Evolutionary conservation across 2,797 vertebrate genomes (phyloP), one percentile per base, ranked within the genome.

Genomic region (Manis pentadactyla): DNA sequence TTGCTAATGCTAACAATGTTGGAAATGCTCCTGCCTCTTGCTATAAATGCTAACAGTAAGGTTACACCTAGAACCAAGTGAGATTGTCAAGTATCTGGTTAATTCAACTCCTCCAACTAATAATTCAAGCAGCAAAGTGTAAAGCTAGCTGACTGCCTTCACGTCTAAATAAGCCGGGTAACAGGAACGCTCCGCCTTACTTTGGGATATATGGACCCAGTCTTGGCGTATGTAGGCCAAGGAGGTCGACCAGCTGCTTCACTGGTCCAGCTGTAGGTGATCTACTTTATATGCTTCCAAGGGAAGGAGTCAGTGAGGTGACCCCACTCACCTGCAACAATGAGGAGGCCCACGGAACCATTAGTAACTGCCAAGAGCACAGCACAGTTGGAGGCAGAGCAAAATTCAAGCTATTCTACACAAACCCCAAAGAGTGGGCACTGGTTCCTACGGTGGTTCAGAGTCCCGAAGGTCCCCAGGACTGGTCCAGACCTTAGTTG

Each of bases 11-110:
- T 31, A n/a, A 55, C 10, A 87, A 84, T 66, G 19, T 78, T 69
- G 82, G n/a, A 94, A 74, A 92, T 55, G 29, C 34, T 42, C 14
- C 0, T 68, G 63, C 75, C 75, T 89, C 29, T 81, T 49, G 29
- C 69, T 51, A 57, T 75, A 39, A 93, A 90, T 73, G 29, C 42
- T 92, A 81, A 94, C 31, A 31, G 42, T 31, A 83, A 59, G 5
- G 37, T 64, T 84, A 39, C 64, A 49, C 34, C 31, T 77, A 15
- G 25, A 93, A 75, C 5, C 57, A 83, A 37, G 7, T 74, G 68
- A 88, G 7, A 53, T 71, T 21, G 23, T 39, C 37, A 59, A 7
- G 19, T 79, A 8, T 64, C 46, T 37, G 17, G 66, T 85, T 77
- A 55, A 90, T 63, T 81, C 31, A 53, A 19, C 29, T 12, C 12